phyloP scores from a whole-genome alignment of 2,113 vertebrate species.

The Ameiurus melas region DNA sequence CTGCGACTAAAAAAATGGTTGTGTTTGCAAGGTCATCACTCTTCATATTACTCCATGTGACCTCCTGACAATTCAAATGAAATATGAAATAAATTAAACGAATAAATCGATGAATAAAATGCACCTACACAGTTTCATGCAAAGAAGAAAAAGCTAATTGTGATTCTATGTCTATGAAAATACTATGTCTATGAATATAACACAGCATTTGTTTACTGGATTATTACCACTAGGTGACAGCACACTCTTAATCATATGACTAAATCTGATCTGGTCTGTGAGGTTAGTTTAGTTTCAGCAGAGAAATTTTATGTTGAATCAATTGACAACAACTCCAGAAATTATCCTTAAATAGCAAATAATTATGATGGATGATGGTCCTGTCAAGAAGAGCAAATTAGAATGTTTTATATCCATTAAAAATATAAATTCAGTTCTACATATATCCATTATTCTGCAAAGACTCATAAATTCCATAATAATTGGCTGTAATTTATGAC shows the following conservation, averaged over 20 bases:
- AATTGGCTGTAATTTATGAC: not conserved
- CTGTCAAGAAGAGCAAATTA: not conserved
- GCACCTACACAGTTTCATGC: not conserved
- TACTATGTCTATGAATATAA: not conserved
- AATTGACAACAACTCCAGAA: not conserved
- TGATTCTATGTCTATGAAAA: not conserved
- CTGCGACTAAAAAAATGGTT: not conserved
- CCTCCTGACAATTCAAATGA: not conserved
- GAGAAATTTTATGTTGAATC: not conserved
- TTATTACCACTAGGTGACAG: slow-evolving; percentile 55
- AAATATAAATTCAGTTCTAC: not conserved
- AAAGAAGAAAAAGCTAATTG: not conserved
- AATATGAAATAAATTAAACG: not conserved
- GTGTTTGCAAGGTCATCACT: not conserved
- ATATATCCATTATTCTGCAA: not conserved
- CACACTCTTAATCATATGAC: slow-evolving; percentile 34
- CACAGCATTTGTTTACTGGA: slow-evolving; percentile 2
- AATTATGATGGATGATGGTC: not conserved
- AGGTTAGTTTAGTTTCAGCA: not conserved
- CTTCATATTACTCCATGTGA: slow-evolving; percentile 28
- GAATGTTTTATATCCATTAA: not conserved
- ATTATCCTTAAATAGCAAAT: too few species aligned
- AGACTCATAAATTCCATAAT: not conserved
- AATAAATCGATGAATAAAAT: slow-evolving; percentile 10
- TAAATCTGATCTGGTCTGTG: not conserved